Evolutionary conservation across 1,140 invertebrate genomes (phyloP).

Genomic region (Choristoneura fumiferana): DNA sequence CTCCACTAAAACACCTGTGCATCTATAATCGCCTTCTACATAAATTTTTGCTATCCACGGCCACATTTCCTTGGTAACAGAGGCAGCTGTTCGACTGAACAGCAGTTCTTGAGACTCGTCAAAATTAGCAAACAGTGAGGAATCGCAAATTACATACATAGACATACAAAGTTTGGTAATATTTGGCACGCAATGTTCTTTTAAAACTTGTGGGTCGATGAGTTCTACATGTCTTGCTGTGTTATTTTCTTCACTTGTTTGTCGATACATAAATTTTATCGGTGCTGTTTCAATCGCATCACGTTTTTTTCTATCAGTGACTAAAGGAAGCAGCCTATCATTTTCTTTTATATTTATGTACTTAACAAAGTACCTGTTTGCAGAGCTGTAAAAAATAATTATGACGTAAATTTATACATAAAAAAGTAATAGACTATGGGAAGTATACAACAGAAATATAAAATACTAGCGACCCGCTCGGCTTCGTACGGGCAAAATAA

Average conservation of each 20-base stretch:
- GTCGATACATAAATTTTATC: slow-evolving; percentile 51
- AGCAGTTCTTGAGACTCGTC: slow-evolving; percentile 31
- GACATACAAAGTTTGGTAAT: slow-evolving; percentile 66
- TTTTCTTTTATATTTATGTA: slow-evolving; percentile 58
- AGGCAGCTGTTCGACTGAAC: slow-evolving; percentile 25
- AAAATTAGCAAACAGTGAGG: slow-evolving; percentile 51
- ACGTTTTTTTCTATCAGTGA: slow-evolving; percentile 40
- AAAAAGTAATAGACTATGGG: no score
- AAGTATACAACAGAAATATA: no score
- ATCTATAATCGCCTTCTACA: slow-evolving; percentile 82
- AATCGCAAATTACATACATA: slow-evolving; percentile 60
- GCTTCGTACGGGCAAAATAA: no score
- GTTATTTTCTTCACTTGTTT: slow-evolving; percentile 28
- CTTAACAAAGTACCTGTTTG: slow-evolving; percentile 59
- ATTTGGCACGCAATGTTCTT: slow-evolving; percentile 65
- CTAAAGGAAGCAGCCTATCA: slow-evolving; percentile 25
- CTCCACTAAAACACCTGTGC: slow-evolving; percentile 83
- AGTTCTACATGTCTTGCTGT: slow-evolving; percentile 41
- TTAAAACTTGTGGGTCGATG: slow-evolving; percentile 51
- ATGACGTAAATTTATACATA: no score
- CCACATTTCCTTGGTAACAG: slow-evolving; percentile 50
- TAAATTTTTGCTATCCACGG: slow-evolving; percentile 86
- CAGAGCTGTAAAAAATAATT: slow-evolving; percentile 54
- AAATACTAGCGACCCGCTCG: no score
- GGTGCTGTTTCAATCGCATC: slow-evolving; percentile 30